Percentiles rank a stretch among this genome's conserved stretches.
Evolutionary conservation across 64 coral and sea anemone genomes (phyloP).

Genomic region (Hydrozoanthus tunicans): DNA sequence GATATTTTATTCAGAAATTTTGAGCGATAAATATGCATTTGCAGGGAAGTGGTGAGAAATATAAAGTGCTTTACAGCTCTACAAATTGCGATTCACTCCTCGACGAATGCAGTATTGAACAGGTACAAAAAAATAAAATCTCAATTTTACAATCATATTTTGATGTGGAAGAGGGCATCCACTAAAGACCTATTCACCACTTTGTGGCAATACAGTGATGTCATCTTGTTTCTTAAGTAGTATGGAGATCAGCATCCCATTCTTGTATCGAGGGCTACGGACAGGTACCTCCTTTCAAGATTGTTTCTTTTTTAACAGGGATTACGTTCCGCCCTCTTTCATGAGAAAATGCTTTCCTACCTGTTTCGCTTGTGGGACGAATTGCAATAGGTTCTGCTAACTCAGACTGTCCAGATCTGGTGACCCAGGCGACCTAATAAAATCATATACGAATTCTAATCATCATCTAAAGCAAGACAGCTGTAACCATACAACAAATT

Average conservation of each 20-base stretch:
- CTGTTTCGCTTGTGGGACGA: conserved; percentile 95
- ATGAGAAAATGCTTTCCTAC: conserved; percentile 35
- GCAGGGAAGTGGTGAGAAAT: no score
- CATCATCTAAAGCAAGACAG: no score
- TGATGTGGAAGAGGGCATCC: background rate
- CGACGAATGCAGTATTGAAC: no score
- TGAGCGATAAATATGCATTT: no score
- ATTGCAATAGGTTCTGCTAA: conserved; percentile 97
- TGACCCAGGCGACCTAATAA: conserved; percentile 97
- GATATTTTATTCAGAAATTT: no score
- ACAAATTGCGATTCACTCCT: background rate
- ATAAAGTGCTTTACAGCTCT: background rate
- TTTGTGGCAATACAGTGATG: background rate
- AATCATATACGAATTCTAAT: background rate
- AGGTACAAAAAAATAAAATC: no score
- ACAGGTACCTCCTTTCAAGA: no score
- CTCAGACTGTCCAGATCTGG: conserved; percentile 93
- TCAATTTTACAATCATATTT: background rate
- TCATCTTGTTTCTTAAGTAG: background rate
- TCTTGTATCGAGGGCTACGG: background rate
- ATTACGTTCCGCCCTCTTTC: background rate
- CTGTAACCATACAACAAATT: no score
- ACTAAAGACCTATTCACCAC: background rate
- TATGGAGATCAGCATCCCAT: background rate
- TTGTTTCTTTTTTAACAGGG: no score